phyloP scores from a whole-genome alignment of 2,797 vertebrate species.

The Euthynnus affinis region DNA sequence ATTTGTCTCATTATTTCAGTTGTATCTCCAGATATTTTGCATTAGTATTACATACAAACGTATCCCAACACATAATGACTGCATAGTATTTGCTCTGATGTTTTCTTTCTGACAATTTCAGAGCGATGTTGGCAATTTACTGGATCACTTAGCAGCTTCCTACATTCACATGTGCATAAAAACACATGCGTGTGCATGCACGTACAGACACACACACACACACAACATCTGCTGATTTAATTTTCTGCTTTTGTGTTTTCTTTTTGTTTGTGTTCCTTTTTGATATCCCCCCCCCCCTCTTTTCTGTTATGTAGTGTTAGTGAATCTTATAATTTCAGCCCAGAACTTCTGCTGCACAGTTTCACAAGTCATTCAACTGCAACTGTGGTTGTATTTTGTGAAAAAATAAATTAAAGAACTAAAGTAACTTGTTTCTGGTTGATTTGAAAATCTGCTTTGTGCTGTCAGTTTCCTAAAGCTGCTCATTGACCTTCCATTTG shows the following conservation, averaged over 20 bases:
- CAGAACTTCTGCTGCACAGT: constrained; percentile 20
- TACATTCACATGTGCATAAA: constrained; percentile 17
- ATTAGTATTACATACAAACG: constrained; percentile 12
- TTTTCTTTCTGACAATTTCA: constrained; percentile 45
- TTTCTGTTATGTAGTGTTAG: constrained; percentile 17
- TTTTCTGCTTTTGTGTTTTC: constrained; percentile 42
- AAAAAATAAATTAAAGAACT: constrained; percentile 30
- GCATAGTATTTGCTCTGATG: constrained; percentile 21
- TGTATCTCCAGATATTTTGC: constrained; percentile 20
- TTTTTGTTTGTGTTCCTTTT: constrained; percentile 26
- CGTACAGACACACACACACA: background rate
- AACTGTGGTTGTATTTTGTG: constrained; percentile 31
- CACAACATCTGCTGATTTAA: constrained; percentile 44
- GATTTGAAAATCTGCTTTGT: constrained; percentile 9
- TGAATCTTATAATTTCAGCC: constrained; percentile 39
- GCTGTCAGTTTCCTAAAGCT: constrained; percentile 25
- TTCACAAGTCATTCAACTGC: constrained; percentile 32
- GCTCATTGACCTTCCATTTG: constrained; percentile 22
- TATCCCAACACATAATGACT: constrained; percentile 15
- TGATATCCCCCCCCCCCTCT: constrained; percentile 21
- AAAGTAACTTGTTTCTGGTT: constrained; percentile 11
- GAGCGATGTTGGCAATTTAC: constrained; percentile 31
- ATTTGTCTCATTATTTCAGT: constrained; percentile 41
- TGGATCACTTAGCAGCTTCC: constrained; percentile 30
- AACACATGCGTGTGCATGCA: background rate